Base-by-base conservation (phyloP, 2,797 vertebrate species). In the Pelochelys cantorii region DNA sequence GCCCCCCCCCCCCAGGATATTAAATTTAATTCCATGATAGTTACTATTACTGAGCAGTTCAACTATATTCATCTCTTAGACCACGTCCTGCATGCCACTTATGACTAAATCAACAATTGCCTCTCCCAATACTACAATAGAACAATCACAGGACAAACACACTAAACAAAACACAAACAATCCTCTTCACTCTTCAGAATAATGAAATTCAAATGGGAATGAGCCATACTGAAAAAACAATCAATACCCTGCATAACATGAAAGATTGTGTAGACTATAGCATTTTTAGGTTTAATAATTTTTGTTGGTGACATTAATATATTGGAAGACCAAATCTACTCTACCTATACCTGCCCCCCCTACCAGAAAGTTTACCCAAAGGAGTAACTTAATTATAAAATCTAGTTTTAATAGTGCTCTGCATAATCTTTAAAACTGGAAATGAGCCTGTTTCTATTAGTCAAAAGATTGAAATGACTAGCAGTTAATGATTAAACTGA, bases 371-470 rank as follows among this genome's bases (percentile, higher is more conserved):
- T 90, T 54, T 56, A 94, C 9, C 60, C 42, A 54, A 94, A 96
- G 60, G 88, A 4, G 3, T 37, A 91, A 95, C 82, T 91, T 93
- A 83, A 92, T 94, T 93, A 68, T 56, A 86, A 96, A 91, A 31
- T 60, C 90, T 87, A 83, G 92, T 96, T 92, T 71, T 56, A 96
- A 83, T n/a, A 83, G 53, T 57, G 22, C 79, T 92, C 88, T 87
- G 88, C 87, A 83, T 92, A 6, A 59, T 85, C 71, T 86, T 83
- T 93, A 68, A 95, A 94, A 96, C 12, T 83, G 15, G 55, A 96
- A 94, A 80, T 91, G 52, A 93, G 54, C 84, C 81, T 81, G 13
- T 88, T 95, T 81, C 93, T 95, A 90, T 94, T 89, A 88, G 88
- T 79, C 9, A 86, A 6, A 82, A 94, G 93, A 94, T 85, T 90